Evolutionary conservation across 2,113 vertebrate species (phyloP).

Genomic region (Leptodactylus fuscus): DNA sequence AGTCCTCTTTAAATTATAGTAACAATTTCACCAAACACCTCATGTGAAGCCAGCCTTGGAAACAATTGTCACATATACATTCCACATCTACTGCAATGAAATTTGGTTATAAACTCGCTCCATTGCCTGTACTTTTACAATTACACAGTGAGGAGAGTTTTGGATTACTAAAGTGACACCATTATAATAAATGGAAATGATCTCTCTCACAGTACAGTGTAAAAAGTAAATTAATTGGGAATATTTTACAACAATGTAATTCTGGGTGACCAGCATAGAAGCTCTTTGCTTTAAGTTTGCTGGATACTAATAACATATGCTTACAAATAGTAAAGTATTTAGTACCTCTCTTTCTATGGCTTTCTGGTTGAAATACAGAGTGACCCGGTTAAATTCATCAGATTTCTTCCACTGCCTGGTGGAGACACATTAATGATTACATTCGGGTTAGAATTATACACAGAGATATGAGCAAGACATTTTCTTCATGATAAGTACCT

Average conservation of each 20-base stretch:
- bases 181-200: not conserved
- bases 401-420: constrained; percentile 74
- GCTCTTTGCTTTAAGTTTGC: not conserved
- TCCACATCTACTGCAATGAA: no score
- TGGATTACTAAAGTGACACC: no score
- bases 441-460: not conserved
- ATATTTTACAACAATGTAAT: not conserved
- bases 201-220: not conserved
- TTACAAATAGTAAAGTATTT: not conserved
- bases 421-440: not conserved
- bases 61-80: not conserved
- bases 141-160: no score
- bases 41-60: not conserved
- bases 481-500: constrained; percentile 63
- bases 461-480: not conserved
- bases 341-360: constrained; percentile 75
- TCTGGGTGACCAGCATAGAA: not conserved
- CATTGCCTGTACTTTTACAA: not conserved
- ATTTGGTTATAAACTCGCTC: not conserved
- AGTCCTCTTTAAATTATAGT: no score
- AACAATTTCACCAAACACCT: no score
- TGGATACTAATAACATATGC: not conserved
- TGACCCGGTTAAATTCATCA: constrained; percentile 72
- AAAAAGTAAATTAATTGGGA: not conserved
- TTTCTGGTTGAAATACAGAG: constrained; percentile 70